Base-by-base conservation (phyloP, 1,140 invertebrate genomes). In the Drosophila biarmipes region DNA sequence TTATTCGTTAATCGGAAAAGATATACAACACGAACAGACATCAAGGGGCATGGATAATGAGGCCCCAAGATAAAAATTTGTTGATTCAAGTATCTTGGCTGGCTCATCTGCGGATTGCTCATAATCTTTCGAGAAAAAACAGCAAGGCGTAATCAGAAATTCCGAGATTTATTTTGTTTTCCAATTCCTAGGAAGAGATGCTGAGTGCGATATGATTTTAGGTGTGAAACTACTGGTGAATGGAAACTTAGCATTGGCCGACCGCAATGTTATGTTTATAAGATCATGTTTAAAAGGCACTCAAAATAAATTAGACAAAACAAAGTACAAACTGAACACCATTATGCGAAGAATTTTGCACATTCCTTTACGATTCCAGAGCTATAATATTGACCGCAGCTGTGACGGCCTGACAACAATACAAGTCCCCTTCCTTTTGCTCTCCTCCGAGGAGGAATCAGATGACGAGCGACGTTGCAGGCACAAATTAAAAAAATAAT, bases 401-500 rank as follows among this genome's bases (percentile, higher is more conserved):
- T 51, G 48, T 51, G 11, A 10, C n/a, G 49, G 37, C 59, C 37
- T 51, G 15, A 51, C 46, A 59, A 40, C 15, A 52, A 31, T 40
- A 34, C 17, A 37, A 10, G 21, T 19, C 31, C 40, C 34, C 40
- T 31, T 34, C 27, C 40, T 19, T 27, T 10, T 35, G 3, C 5
- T 24, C 24, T n/a, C 19, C 57, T 27, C 6, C 10, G 53, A 14
- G 37, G n/a, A 56, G 45, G 55, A 43, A 62, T 71, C 61, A 49
- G 35, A 68, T 62, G 48, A 56, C 58, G 52, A 48, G 40, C 51
- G 15, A 48, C 42, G 64, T 27, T 56, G 43, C 73, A 73, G 57
- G 35, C 40, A 51, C 57, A 82, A 82, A 82, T 81, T 68, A 74
- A 84, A 67, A 62, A 72, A 57, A 71, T 64, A 74, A 59, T 59